Percentiles rank a stretch among this genome's conserved stretches.
phyloP scores from a whole-genome alignment of 2,888 invertebrate genomes.

The Hydropsyche betteni region DNA sequence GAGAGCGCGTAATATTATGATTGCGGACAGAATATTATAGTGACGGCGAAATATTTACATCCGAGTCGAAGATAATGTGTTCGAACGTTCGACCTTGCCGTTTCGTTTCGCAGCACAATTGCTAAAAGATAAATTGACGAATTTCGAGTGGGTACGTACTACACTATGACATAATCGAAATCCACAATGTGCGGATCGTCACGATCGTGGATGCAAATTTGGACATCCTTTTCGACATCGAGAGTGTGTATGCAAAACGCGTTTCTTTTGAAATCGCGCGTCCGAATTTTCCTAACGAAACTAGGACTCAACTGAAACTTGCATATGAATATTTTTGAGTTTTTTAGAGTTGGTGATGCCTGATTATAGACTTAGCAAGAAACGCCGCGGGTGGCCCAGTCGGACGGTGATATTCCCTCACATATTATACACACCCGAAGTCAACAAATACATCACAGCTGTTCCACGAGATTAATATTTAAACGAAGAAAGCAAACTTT shows the following conservation, averaged over 20 bases:
- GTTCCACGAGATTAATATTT: conserved; percentile 30
- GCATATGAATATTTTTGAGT: neutral
- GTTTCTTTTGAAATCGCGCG: neutral
- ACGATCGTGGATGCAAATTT: conserved; percentile 19
- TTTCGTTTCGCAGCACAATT: neutral
- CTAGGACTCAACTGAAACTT: no score
- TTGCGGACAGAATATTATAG: neutral
- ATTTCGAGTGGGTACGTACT: conserved; percentile 4
- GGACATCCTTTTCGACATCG: neutral
- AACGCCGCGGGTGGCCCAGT: conserved; percentile 37
- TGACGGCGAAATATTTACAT: neutral
- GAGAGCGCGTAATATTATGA: neutral
- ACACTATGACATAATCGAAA: conserved; percentile 13
- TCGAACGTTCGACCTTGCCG: conserved; percentile 14
- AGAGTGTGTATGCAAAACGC: neutral
- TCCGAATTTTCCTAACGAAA: neutral
- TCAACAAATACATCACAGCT: conserved; percentile 36
- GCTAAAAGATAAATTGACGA: conserved; percentile 9
- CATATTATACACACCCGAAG: conserved; percentile 21
- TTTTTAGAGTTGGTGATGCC: neutral
- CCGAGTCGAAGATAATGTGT: neutral
- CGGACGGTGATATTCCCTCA: conserved; percentile 35
- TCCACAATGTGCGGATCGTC: neutral
- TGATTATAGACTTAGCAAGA: conserved; percentile 21
- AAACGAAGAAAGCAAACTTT: conserved; percentile 19